Evolutionary conservation across 1,140 invertebrate genomes (phyloP).

Genomic region (Mycetomoellerius zeteki): DNA sequence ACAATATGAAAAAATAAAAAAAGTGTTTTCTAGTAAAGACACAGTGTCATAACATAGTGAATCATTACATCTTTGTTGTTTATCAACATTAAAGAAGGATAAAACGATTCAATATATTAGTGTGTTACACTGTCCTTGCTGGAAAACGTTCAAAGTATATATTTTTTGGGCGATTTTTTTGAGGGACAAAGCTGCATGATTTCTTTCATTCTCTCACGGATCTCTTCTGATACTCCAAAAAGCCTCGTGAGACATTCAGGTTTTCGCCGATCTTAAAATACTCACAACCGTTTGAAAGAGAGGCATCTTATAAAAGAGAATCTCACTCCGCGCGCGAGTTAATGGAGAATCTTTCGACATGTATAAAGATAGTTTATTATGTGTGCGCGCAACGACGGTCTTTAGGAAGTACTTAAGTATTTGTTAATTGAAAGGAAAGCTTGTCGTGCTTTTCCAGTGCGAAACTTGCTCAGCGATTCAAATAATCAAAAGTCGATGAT

Average conservation of each 20-base stretch:
- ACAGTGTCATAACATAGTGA: too few species aligned
- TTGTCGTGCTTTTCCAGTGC: slow-evolving; percentile 13
- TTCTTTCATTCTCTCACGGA: slow-evolving; percentile 56
- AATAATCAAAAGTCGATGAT: slow-evolving; percentile 28
- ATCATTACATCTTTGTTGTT: too few species aligned
- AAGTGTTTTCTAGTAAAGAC: background rate
- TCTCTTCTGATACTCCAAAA: slow-evolving; percentile 66
- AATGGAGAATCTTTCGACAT: slow-evolving; percentile 63
- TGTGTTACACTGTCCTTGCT: too few species aligned
- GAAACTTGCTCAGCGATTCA: slow-evolving; percentile 8
- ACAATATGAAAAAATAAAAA: background rate
- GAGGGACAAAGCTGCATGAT: background rate
- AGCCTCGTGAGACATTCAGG: slow-evolving; percentile 30
- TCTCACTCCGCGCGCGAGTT: slow-evolving; percentile 56
- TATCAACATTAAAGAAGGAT: too few species aligned
- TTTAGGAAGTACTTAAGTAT: slow-evolving; percentile 55
- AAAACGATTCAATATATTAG: too few species aligned
- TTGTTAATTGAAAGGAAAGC: slow-evolving; percentile 60
- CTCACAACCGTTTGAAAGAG: slow-evolving; percentile 61
- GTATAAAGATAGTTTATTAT: slow-evolving; percentile 53
- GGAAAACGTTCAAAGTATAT: too few species aligned
- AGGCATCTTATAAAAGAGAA: slow-evolving; percentile 48
- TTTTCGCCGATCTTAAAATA: slow-evolving; percentile 11
- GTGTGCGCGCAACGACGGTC: background rate
- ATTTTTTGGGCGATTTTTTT: background rate